phyloP scores from a whole-genome alignment of 1,140 invertebrate genomes.

The Pantala flavescens region DNA sequence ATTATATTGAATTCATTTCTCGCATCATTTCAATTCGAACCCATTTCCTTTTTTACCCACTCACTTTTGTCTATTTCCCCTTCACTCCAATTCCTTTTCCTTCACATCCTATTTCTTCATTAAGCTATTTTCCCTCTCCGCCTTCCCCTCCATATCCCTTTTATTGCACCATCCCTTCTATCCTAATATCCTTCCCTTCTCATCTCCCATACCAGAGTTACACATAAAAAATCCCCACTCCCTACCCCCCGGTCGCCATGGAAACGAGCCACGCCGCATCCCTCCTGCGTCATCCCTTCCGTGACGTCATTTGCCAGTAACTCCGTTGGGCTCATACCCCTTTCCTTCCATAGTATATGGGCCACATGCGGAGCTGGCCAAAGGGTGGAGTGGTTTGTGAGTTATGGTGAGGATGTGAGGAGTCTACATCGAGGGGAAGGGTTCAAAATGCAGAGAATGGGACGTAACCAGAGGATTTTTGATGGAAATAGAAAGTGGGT shows the following conservation, averaged over 20 bases:
- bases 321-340: conserved; percentile 8
- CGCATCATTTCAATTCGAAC: too few species aligned
- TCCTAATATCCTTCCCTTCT: neutral
- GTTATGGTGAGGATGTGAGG: too few species aligned
- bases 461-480: too few species aligned
- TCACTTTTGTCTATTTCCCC: too few species aligned
- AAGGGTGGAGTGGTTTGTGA: too few species aligned
- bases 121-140: neutral
- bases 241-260: neutral
- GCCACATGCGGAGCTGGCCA: neutral
- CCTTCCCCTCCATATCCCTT: neutral
- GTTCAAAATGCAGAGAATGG: too few species aligned
- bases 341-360: conserved; percentile 15
- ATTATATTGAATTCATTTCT: too few species aligned
- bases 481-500: too few species aligned
- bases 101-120: too few species aligned
- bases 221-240: neutral
- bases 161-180: neutral
- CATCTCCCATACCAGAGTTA: neutral
- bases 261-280: neutral
- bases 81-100: too few species aligned
- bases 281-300: conserved; percentile 10
- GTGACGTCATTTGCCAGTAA: conserved; percentile 12
- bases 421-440: too few species aligned
- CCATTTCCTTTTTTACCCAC: too few species aligned